Percentiles rank a stretch among this genome's conserved stretches.
Conservation (phyloP, 2,888 invertebrate genomes). For the Plebejus anna region DNA sequence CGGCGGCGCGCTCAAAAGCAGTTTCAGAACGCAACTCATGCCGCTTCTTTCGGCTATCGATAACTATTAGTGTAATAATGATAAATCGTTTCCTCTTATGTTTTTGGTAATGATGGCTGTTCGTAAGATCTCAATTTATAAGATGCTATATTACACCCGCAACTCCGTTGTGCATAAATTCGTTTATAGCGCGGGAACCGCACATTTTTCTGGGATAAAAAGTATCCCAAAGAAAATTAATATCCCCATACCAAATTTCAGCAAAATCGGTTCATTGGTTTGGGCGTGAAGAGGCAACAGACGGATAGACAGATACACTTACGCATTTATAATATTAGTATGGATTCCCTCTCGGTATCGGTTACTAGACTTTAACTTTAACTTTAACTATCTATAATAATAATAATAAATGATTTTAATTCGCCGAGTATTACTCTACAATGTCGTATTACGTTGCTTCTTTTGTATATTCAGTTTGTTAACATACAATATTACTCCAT, state of each 20-base stretch:
- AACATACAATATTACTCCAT: neutral
- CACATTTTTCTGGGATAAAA: too few relatives aligned
- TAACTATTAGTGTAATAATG: slow-evolving; percentile 47
- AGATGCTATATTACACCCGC: neutral
- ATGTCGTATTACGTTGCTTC: neutral
- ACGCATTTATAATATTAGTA: too few relatives aligned
- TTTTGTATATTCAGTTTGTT: neutral
- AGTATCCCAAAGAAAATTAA: too few relatives aligned
- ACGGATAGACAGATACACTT: too few relatives aligned
- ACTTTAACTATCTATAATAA: too few relatives aligned
- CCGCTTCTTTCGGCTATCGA: slow-evolving; percentile 50
- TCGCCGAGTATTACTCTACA: too few relatives aligned
- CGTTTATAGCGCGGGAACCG: neutral
- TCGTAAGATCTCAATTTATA: slow-evolving; percentile 39
- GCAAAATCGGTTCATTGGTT: too few relatives aligned
- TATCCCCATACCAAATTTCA: too few relatives aligned
- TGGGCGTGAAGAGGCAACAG: too few relatives aligned
- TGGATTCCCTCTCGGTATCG: neutral
- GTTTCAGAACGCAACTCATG: slow-evolving; percentile 59
- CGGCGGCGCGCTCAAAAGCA: slow-evolving; percentile 62
- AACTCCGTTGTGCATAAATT: neutral
- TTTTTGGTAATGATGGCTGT: slow-evolving; percentile 31
- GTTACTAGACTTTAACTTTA: neutral
- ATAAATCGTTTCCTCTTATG: slow-evolving; percentile 39
- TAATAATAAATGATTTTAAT: too few relatives aligned